Conservation (phyloP, 2,888 invertebrate genomes). For the Cataglyphis altisquamis region DNA sequence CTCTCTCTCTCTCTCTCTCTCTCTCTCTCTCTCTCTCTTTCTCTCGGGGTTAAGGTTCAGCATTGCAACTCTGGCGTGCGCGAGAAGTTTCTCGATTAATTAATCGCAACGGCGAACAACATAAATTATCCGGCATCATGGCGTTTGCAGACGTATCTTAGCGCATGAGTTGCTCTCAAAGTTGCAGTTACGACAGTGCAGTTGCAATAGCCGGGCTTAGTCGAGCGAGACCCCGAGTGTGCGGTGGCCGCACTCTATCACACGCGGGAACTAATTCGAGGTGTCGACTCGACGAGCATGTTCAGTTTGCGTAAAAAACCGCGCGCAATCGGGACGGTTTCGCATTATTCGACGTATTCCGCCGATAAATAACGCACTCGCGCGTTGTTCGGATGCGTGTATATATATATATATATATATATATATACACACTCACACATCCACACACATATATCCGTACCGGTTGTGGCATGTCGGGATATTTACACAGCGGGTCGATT, state of each 20-base stretch:
- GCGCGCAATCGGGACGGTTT: conserved; percentile 67
- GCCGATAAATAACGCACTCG: conserved; percentile 76
- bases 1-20: too few species aligned
- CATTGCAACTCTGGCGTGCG: conserved; percentile 6
- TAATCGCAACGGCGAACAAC: conserved; percentile 49
- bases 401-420: neutral
- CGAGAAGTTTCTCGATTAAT: conserved; percentile 52
- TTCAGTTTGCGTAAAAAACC: conserved; percentile 67
- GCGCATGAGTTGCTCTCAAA: neutral
- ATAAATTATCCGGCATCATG: conserved; percentile 45
- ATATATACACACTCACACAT: too few species aligned
- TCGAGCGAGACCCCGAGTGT: conserved; percentile 21
- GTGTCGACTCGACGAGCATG: conserved; percentile 63
- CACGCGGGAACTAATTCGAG: conserved; percentile 74
- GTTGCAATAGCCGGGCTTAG: conserved; percentile 1
- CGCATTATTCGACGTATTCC: conserved; percentile 76
- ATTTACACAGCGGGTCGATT: conserved; percentile 75
- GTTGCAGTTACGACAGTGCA: neutral
- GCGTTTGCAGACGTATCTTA: conserved; percentile 47
- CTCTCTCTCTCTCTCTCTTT: neutral
- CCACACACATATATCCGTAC: neutral
- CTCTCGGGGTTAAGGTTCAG: conserved; percentile 23
- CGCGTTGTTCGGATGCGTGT: conserved; percentile 50
- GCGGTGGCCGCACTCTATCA: conserved; percentile 61
- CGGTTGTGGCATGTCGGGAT: conserved; percentile 65